Percentiles rank a stretch among this genome's conserved stretches.
phyloP scores from a whole-genome alignment of 2,797 vertebrate species.

The Notolabrus celidotus region DNA sequence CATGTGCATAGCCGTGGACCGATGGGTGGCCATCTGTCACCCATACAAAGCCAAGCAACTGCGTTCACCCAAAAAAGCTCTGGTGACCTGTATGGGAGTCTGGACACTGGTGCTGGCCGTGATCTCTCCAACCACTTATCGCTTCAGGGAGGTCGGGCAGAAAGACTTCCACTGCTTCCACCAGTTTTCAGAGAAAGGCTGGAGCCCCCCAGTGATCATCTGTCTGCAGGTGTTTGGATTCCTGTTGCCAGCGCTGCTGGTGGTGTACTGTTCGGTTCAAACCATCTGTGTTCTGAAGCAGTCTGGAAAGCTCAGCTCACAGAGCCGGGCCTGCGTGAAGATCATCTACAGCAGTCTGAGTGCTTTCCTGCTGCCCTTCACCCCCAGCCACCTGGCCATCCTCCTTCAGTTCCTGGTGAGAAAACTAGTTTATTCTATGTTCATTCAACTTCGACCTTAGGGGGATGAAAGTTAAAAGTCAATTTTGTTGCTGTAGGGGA shows the following conservation, averaged over 20 bases:
- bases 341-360: slow-evolving; percentile 88
- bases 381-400: slow-evolving; percentile 89
- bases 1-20: slow-evolving; percentile 89
- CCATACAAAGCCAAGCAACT: slow-evolving; percentile 82
- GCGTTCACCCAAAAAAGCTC: slow-evolving; percentile 84
- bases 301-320: slow-evolving; percentile 47
- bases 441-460: too few species aligned
- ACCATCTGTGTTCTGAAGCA: slow-evolving; percentile 82
- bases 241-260: slow-evolving; percentile 82
- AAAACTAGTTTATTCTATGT: not conserved
- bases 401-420: slow-evolving; percentile 91
- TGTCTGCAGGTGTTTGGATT: slow-evolving; percentile 90
- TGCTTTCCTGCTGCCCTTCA: slow-evolving; percentile 92
- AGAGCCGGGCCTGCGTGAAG: slow-evolving; percentile 78
- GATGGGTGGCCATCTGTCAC: slow-evolving; percentile 89
- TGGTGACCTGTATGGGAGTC: slow-evolving; percentile 78
- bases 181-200: slow-evolving; percentile 80
- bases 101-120: slow-evolving; percentile 83
- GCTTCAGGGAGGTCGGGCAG: slow-evolving; percentile 41
- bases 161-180: slow-evolving; percentile 83
- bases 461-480: too few species aligned
- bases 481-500: too few species aligned
- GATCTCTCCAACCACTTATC: slow-evolving; percentile 75
- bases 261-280: slow-evolving; percentile 86
- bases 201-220: slow-evolving; percentile 82